These are phyloP conservation scores for Bothrops jararaca DNA, from an alignment of 2,113 vertebrate species.

Conservation along the genomic window DNA sequence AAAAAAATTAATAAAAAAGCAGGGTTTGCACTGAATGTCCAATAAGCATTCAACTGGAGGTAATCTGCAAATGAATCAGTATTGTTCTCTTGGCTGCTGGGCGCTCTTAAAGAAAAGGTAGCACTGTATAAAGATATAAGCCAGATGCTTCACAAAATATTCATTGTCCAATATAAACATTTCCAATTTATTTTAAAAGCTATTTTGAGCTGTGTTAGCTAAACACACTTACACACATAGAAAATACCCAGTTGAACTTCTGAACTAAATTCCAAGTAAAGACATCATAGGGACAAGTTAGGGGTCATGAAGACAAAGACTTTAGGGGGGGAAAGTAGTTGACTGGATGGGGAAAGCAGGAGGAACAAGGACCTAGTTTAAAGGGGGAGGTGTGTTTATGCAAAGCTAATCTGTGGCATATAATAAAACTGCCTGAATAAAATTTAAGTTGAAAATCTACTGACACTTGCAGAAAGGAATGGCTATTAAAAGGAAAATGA, in stretches of 20 bases:
- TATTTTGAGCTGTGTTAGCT: neutral
- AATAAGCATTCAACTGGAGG: neutral
- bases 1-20: neutral
- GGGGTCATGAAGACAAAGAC: conserved; percentile 64
- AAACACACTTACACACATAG: conserved; percentile 28
- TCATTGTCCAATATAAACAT: neutral
- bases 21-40: neutral
- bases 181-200: neutral
- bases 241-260: conserved; percentile 56
- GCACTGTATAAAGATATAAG: neutral
- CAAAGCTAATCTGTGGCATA: conserved; percentile 84
- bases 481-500: conserved; percentile 91
- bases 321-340: conserved; percentile 54
- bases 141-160: neutral
- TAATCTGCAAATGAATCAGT: neutral
- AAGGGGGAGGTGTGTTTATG: conserved; percentile 74
- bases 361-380: conserved; percentile 54
- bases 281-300: conserved; percentile 67
- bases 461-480: conserved; percentile 84
- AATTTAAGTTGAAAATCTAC: conserved; percentile 86
- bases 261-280: conserved; percentile 66
- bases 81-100: neutral
- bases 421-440: conserved; percentile 85
- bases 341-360: conserved; percentile 53
- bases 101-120: neutral